Conservation (phyloP, 2,113 vertebrate genomes). For the Australoheros scitulus region DNA sequence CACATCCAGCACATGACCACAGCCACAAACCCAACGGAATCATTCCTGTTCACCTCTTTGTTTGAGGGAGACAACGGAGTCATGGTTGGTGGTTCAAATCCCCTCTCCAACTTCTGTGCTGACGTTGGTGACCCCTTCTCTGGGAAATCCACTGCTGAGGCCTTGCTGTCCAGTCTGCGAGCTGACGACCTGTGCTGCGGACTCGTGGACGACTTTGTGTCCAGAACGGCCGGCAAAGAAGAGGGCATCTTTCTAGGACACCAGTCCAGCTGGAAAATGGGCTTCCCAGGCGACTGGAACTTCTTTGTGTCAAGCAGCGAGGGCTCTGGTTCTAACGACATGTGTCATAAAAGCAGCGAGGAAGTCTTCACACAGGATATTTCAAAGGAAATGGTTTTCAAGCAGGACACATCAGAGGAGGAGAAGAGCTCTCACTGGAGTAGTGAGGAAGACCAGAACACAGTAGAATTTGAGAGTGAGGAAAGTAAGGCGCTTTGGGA, state of each 20-base stretch:
- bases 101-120: conserved; percentile 70
- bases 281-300: conserved; percentile 76
- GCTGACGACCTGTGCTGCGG: conserved; percentile 79
- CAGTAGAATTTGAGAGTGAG: conserved; percentile 58
- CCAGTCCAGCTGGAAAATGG: conserved; percentile 74
- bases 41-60: conserved; percentile 80
- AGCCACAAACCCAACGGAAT: conserved; percentile 58
- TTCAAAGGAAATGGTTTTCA: conserved; percentile 18
- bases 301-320: conserved; percentile 71
- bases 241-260: conserved; percentile 69
- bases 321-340: conserved; percentile 16
- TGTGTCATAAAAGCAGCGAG: conserved; percentile 23
- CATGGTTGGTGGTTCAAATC: conserved; percentile 68
- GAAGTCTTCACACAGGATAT: conserved; percentile 29
- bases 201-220: conserved; percentile 78
- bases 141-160: conserved; percentile 66
- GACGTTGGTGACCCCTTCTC: conserved; percentile 68
- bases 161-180: conserved; percentile 77
- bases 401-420: conserved; percentile 55
- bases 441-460: conserved; percentile 65
- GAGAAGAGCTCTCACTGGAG: conserved; percentile 64
- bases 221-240: conserved; percentile 61
- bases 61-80: conserved; percentile 75
- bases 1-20: conserved; percentile 79
- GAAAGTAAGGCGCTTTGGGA: conserved; percentile 73